phyloP scores from a whole-genome alignment of 2,113 vertebrate genomes.

The Catagonus wagneri region DNA sequence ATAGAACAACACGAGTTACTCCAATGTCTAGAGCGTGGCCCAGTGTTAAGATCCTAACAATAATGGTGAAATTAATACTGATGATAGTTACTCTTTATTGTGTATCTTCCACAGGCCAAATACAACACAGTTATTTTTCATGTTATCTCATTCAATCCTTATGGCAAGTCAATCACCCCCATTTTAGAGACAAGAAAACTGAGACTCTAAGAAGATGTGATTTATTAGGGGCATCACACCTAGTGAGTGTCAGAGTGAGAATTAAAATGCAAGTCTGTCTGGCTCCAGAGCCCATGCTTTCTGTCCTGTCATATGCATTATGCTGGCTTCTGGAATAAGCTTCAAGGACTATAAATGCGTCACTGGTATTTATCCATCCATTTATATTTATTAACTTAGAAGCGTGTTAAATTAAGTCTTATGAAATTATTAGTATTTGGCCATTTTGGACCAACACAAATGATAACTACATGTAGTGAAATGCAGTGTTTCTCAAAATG shows the following conservation, averaged over 20 bases:
- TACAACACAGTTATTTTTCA: neutral
- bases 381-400: neutral
- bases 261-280: neutral
- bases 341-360: slow-evolving; percentile 14
- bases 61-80: neutral
- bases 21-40: neutral
- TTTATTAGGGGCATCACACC: neutral
- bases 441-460: neutral
- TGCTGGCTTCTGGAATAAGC: neutral
- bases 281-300: neutral
- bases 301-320: neutral
- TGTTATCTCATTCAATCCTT: neutral
- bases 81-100: neutral
- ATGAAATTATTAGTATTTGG: neutral
- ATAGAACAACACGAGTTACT: neutral
- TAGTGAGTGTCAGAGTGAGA: neutral
- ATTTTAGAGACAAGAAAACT: slow-evolving; percentile 15
- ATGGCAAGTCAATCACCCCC: neutral
- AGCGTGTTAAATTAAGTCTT: neutral
- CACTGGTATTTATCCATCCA: neutral
- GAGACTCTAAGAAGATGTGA: neutral
- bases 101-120: neutral
- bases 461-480: neutral
- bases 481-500: neutral
- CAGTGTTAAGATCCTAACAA: neutral